Percentiles rank a stretch among this genome's conserved stretches.
These are phyloP conservation scores for Ranitomeya imitator DNA, from an alignment of 2,113 vertebrate species.

Conservation along the genomic window DNA sequence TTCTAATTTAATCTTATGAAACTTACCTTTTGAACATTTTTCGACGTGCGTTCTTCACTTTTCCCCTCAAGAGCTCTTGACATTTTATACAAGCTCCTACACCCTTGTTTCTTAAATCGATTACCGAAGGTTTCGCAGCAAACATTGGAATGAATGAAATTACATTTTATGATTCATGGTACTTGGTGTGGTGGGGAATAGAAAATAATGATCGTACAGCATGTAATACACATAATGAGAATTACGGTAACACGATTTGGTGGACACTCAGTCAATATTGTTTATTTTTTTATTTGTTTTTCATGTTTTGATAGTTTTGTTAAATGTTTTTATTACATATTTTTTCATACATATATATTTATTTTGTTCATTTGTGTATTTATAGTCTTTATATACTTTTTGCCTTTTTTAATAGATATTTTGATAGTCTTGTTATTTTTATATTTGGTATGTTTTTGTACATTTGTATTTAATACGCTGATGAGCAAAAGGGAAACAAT, in stretches of 20 bases:
- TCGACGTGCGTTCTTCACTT: neutral
- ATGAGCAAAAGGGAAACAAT: too few species aligned
- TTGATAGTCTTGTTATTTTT: too few species aligned
- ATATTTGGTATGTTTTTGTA: too few species aligned
- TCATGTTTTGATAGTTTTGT: neutral
- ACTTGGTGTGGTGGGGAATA: constrained; percentile 32
- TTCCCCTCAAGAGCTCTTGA: constrained; percentile 42
- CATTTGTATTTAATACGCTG: too few species aligned
- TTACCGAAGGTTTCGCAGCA: constrained; percentile 35
- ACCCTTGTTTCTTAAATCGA: constrained; percentile 57
- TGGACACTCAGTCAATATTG: neutral
- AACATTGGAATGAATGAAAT: constrained; percentile 42
- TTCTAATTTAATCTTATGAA: constrained; percentile 18
- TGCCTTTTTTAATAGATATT: too few species aligned
- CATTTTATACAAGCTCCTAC: neutral
- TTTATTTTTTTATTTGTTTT: too few species aligned
- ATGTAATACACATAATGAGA: constrained; percentile 22
- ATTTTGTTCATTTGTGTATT: too few species aligned
- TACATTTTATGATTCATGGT: constrained; percentile 48
- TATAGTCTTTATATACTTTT: neutral
- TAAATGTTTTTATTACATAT: neutral
- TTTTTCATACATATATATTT: too few species aligned
- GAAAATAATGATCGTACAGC: constrained; percentile 47
- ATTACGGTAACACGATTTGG: constrained; percentile 65
- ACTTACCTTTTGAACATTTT: neutral